Evolutionary conservation across 2,113 vertebrate genomes (phyloP).

Genomic region (Myiagra hebetior): DNA sequence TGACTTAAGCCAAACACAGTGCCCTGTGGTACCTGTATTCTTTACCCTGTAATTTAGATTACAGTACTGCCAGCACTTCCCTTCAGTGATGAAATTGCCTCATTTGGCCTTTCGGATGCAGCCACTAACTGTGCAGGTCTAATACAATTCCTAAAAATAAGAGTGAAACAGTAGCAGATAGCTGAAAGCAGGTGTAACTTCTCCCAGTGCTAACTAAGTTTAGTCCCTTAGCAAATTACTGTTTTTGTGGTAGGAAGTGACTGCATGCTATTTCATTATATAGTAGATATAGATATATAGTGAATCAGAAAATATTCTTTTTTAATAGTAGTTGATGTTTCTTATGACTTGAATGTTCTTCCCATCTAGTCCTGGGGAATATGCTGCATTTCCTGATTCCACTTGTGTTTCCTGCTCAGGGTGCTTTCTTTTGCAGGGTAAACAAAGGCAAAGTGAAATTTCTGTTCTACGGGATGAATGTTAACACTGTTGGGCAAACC

Average conservation of each 20-base stretch:
- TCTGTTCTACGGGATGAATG: not conserved
- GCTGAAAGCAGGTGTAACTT: not conserved
- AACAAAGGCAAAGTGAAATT: not conserved
- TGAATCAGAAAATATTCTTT: not conserved
- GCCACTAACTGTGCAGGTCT: not conserved
- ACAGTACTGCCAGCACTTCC: not conserved
- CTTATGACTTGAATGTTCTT: not conserved
- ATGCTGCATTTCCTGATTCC: not conserved
- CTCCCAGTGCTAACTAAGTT: not conserved
- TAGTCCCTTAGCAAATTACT: not conserved
- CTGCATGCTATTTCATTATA: not conserved
- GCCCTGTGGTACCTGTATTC: not conserved
- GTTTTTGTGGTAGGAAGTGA: not conserved
- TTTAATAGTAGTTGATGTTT: not conserved
- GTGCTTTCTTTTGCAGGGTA: not conserved
- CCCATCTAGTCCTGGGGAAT: not conserved
- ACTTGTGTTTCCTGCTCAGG: not conserved
- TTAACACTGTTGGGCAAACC: not conserved
- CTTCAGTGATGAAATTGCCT: not conserved
- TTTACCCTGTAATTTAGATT: not conserved
- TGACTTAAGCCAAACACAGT: not conserved
- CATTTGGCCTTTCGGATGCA: not conserved
- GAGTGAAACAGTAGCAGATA: not conserved
- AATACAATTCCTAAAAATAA: not conserved
- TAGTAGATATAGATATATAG: not conserved